Base-by-base conservation (phyloP, 2,888 invertebrate genomes). In the Callinectes sapidus region DNA sequence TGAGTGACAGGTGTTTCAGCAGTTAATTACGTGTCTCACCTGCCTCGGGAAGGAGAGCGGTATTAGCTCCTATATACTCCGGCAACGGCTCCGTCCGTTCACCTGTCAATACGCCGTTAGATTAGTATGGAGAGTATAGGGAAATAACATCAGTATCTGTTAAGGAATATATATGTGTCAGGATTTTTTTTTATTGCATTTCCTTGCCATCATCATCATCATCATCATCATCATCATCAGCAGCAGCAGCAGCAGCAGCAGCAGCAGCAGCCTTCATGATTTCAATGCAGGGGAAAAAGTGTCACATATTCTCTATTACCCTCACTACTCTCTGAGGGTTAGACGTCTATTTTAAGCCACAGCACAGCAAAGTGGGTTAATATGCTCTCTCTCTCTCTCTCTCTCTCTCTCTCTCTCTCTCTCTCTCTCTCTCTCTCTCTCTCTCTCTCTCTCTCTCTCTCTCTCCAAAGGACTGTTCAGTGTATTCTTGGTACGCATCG, bases 1-100 rank as follows among this genome's bases (percentile, higher is more conserved):
- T 81, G 81, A 81, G 81, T 81, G 81, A 81, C 81, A 81, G 81
- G 81, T 81, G 81, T 81, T 81, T 81, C 71, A 71, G 16, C 81
- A 35, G 81, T 32, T 81, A 35, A 81, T 81, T 32, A 81, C 32
- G 35, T n/a, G 81, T 81, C 81, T 81, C 81, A 81, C 81, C 81
- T 81, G 81, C 81, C 81, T 35, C 28, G 13, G 13, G 28, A 81
- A 81, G 81, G 81, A 81, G n/a, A 35, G 18, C 16, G 35, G 81
- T 81, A 81, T 81, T 81, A 81, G 81, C 81, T 32, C 16, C 16
- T 5, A 0, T 5, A 0, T 32, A 16, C 35, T 81, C 35, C 14
- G 23, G 23, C 35, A 35, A 14, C 23, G 0, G 10, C 35, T 13
- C 16, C 81, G 81, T 35, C 35, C 2, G 81, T 10, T 81, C 16